phyloP scores from a whole-genome alignment of 2,113 vertebrate genomes.

The Syngnathus floridae region DNA sequence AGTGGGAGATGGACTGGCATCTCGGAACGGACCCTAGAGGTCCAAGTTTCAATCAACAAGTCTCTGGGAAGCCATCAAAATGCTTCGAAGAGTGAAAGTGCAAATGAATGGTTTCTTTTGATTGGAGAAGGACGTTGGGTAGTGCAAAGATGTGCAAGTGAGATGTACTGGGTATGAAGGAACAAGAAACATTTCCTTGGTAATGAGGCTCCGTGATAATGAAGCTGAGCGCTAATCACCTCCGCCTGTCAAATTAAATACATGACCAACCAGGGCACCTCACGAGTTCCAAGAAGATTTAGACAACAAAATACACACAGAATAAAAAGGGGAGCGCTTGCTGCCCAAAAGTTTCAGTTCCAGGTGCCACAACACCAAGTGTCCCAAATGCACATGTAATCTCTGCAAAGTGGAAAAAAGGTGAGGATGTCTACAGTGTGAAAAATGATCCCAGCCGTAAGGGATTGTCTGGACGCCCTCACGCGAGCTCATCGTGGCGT shows the following conservation, averaged over 20 bases:
- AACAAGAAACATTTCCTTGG: conserved; percentile 35
- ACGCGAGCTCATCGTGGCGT: conserved; percentile 15
- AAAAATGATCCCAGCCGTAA: conserved; percentile 25
- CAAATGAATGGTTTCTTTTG: conserved; percentile 13
- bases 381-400: background rate
- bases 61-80: background rate
- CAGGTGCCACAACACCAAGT: background rate
- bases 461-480: conserved; percentile 28
- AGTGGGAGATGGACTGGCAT: background rate
- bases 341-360: conserved; percentile 15
- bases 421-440: background rate
- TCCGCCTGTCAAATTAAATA: conserved; percentile 59
- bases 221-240: conserved; percentile 47
- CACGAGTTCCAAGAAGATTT: conserved; percentile 27
- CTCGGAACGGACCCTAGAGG: conserved; percentile 2
- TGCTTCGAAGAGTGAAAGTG: background rate
- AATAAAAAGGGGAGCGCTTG: conserved; percentile 1
- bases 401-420: background rate
- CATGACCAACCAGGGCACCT: conserved; percentile 41
- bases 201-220: conserved; percentile 50
- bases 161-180: conserved; percentile 12
- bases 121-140: conserved; percentile 1
- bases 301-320: conserved; percentile 26
- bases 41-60: conserved; percentile 26
- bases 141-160: background rate